phyloP scores from a whole-genome alignment of 2,113 vertebrate genomes.

The Poecilia latipinna region DNA sequence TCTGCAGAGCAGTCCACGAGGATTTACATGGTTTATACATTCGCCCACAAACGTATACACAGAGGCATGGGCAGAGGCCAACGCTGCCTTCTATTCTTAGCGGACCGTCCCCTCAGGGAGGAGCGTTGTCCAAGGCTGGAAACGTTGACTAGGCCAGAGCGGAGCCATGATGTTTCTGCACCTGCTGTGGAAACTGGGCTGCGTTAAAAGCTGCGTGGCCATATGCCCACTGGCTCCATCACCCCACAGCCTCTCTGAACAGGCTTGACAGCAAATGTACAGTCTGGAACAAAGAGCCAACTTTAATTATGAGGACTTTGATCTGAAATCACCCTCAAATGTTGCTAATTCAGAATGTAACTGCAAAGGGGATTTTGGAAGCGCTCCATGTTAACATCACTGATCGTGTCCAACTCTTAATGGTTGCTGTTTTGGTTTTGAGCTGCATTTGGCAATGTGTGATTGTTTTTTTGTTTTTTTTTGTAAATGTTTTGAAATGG shows the following conservation, averaged over 20 bases:
- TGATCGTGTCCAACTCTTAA: conserved; percentile 11
- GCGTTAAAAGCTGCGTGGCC: conserved; percentile 39
- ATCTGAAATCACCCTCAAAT: conserved; percentile 16
- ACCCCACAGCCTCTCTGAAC: conserved; percentile 21
- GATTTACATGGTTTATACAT: conserved; percentile 15
- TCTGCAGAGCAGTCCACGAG: conserved; percentile 2
- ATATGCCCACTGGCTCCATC: conserved; percentile 38
- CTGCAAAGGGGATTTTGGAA: conserved; percentile 21
- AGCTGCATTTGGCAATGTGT: conserved; percentile 37
- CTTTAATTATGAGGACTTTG: conserved; percentile 34
- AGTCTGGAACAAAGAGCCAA: conserved; percentile 32
- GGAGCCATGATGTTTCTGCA: conserved; percentile 48
- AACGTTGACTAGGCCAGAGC: conserved; percentile 53
- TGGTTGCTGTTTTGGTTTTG: conserved; percentile 20
- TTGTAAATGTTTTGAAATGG: conserved; percentile 20
- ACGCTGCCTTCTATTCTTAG: conserved; percentile 54
- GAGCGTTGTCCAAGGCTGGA: conserved; percentile 43
- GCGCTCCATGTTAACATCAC: conserved; percentile 10
- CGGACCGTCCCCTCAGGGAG: conserved; percentile 28
- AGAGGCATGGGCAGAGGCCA: conserved; percentile 26
- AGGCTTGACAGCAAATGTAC: conserved; percentile 36
- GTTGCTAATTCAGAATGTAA: conserved; percentile 18
- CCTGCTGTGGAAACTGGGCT: conserved; percentile 72
- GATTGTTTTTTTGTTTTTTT: conserved; percentile 43
- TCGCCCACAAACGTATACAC: conserved; percentile 15